Base-by-base conservation (phyloP, 1,140 invertebrate species). In the Cyphomyrmex costatus region DNA sequence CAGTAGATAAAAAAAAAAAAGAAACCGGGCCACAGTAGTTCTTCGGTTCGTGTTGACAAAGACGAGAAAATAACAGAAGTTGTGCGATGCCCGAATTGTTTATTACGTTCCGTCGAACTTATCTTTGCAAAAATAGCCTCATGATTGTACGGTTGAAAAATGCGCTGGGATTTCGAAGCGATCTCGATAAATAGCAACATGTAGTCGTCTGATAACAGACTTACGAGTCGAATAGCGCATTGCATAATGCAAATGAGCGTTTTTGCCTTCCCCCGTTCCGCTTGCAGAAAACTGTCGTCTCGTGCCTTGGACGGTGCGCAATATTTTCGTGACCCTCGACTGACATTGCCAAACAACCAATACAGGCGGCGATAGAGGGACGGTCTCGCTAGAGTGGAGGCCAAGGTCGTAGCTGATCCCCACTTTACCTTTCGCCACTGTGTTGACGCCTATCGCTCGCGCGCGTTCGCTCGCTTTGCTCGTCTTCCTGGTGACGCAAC, bases 321-420 rank as follows among this genome's bases (percentile, higher is more conserved):
- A 91, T 92, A 92, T 92, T 92, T 92, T 91, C 89, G 86, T 91
- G 92, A 93, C 92, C 92, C 89, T 76, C 85, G 80, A 46, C 68
- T 92, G 91, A 92, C 93, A 93, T 93, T 93, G 93, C 91, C 93
- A 80, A 94, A 94, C 93, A 92, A 92, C 87, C 88, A 82, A 82
- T 89, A 87, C 89, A 90, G 86, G 85, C 91, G 74, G 46, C 68
- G 87, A 87, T 88, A 79, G 85, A 82, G 82, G 68, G 66, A 66
- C 71, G 78, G 42, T 66, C 77, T 74, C 76, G 86, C 53, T 74
- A 63, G 73, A 90, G 89, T 86, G 83, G 76, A 89, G 90, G 89
- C 87, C 93, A 93, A 93, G 93, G 93, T 92, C 89, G 89, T 91
- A 91, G 90, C 90, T 89, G 80, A 27, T 63, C 61, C 83, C 86